phyloP scores from a whole-genome alignment of 2,113 vertebrate genomes.

The Centropus unirufus region DNA sequence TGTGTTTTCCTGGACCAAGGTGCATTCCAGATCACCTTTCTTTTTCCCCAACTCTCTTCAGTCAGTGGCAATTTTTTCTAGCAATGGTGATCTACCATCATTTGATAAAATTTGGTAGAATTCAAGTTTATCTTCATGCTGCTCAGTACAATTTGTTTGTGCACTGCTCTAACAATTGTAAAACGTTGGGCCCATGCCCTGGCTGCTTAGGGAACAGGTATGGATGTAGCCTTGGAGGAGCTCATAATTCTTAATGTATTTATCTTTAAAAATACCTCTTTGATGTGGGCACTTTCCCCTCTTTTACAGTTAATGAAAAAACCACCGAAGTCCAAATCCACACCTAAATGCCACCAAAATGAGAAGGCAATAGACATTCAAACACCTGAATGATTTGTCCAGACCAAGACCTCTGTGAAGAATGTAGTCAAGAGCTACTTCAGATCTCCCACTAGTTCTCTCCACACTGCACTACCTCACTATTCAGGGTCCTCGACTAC shows the following conservation, averaged over 20 bases:
- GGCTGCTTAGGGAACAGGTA: neutral
- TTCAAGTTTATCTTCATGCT: neutral
- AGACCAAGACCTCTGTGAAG: neutral
- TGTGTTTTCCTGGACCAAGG: neutral
- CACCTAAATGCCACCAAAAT: neutral
- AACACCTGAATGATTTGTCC: neutral
- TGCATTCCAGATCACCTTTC: neutral
- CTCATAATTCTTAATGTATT: neutral
- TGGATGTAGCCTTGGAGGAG: neutral
- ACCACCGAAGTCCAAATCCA: neutral
- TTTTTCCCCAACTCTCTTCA: neutral
- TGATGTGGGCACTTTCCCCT: neutral
- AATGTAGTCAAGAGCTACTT: neutral
- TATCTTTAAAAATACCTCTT: neutral
- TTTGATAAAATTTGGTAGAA: neutral
- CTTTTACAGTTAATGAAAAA: neutral
- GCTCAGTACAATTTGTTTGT: neutral
- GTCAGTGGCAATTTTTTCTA: neutral
- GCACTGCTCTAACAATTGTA: neutral
- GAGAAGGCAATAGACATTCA: neutral
- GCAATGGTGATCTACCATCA: neutral
- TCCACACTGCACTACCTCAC: rapidly evolving
- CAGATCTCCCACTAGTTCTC: neutral
- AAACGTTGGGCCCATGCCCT: neutral
- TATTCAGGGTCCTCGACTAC: neutral